Percentiles rank a stretch among this genome's conserved stretches.
Evolutionary conservation across 2,888 invertebrate species (phyloP).

Genomic region (Ichneumoninae sp.): DNA sequence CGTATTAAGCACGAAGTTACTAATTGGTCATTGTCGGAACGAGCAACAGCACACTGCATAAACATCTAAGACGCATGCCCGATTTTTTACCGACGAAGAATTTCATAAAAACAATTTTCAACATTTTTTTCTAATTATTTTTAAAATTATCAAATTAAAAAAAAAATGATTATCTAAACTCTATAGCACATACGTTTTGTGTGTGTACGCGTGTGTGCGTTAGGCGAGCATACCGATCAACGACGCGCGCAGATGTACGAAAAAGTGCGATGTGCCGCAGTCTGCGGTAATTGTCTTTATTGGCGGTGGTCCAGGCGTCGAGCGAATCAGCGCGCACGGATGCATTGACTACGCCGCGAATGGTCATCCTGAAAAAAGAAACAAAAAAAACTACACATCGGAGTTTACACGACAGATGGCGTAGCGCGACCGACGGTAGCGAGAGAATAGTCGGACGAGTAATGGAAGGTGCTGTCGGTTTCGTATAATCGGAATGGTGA

Average conservation of each 20-base stretch:
- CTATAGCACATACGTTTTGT: neutral
- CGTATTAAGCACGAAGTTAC: neutral
- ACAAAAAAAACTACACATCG: neutral
- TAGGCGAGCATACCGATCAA: neutral
- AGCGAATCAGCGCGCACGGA: neutral
- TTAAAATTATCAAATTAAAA: too few species aligned
- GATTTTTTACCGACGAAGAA: neutral
- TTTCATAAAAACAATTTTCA: neutral
- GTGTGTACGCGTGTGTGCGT: neutral
- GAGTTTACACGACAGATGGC: neutral
- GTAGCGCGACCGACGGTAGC: neutral
- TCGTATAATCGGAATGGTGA: conserved; percentile 36
- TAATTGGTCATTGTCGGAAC: neutral
- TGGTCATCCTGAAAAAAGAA: neutral
- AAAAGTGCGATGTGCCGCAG: neutral
- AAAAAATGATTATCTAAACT: neutral
- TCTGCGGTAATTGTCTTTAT: conserved; percentile 1
- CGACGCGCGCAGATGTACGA: neutral
- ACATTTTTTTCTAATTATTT: neutral
- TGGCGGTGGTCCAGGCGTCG: conserved; percentile 1
- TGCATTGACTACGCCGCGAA: neutral
- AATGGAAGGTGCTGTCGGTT: neutral
- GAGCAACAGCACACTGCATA: neutral
- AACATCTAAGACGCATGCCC: neutral
- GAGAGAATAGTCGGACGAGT: neutral